Evolutionary conservation across 2,888 invertebrate species (phyloP), one percentile per base, ranked within the genome.

Genomic region (Brenthis hecate): DNA sequence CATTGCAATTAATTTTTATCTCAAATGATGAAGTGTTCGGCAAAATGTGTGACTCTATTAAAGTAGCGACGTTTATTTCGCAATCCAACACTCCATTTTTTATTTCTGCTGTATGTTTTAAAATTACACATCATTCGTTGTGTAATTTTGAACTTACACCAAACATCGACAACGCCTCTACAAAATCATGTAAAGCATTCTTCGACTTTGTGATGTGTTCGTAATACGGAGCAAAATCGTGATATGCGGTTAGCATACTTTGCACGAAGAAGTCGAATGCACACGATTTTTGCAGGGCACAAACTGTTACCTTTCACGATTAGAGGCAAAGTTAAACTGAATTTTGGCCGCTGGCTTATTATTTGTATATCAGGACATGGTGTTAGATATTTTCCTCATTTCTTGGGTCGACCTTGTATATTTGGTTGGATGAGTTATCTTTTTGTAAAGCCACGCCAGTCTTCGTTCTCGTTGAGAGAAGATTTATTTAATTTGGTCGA

Each of bases 191-290:
- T 36, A 36, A 36, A 36, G 1, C 6, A 8, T 36, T 36, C 8
- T 36, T 36, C 36, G 36, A 36, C 8, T 36, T 36, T 36, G 36
- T 36, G 36, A 36, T 36, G 8, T 36, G 36, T 8, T 36, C 36
- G 8, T 36, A 36, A 36, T 36, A 36, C 8, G 36, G 8, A 36
- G 8, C 16, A 23, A 47, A 63, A 19, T 63, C 63, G 19, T 63
- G 63, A 19, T 63, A 63, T 55, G 63, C 47, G 13, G 54, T 43
- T 14, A 63, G 13, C 11, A 62, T 54, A 53, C 32, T 54, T n/a
- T 54, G 43, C 16, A 43, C 36, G 16, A 19, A 36, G 14, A 14
- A 53, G 36, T 62, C 54, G 19, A 54, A 62, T 43, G 53, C 16
- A 62, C 43, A 62, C 48, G 16, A 53, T 54, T 54, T 62, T 62